Base-by-base conservation (phyloP, 92 coral and sea anemone species). In the Meandrina meandrites region DNA sequence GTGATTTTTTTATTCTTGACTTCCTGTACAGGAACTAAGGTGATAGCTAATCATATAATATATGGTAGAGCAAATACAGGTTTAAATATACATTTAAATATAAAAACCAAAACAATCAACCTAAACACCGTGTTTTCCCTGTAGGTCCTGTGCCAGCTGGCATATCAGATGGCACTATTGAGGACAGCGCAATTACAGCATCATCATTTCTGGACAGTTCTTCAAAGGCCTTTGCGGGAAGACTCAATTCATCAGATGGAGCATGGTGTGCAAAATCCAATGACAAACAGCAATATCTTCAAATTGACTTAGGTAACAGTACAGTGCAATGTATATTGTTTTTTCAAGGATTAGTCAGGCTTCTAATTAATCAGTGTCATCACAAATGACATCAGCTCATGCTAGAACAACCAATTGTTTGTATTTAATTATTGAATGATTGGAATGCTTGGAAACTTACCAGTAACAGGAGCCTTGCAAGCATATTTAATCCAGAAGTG, bases 201-300 rank as follows among this genome's bases (percentile, higher is more conserved):
- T 87, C 97, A 10, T 94, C 97, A 78, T 92, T 74, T 60, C 76
- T 92, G 77, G 86, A 87, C 87, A 88, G 82, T 82, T 82, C 79
- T 80, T 84, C 89, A 58, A 77, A 79, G 34, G 90, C 97, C 34
- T 81, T 64, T 68, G 84, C 86, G 51, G 97, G 88, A 34, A 81
- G 93, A 54, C 88, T 94, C 32, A 83, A 88, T 80, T 50, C 60
- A 60, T 42, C 75, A 71, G 56, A 60, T 40, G 97, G 95, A 16
- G 93, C 92, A 6, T 94, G 97, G 97, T 89, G 95, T 77, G 84
- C 97, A 8, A 88, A 89, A 45, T 80, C 30, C 54, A 91, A 81
- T 84, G 94, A 92, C 77, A 89, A 89, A 74, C 88, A 85, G 62
- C 97, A 94, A 70, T 81, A 87, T 81, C 88, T 94, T 10, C 91